phyloP scores from a whole-genome alignment of 2,888 invertebrate genomes.

The Cephus rjabovi region DNA sequence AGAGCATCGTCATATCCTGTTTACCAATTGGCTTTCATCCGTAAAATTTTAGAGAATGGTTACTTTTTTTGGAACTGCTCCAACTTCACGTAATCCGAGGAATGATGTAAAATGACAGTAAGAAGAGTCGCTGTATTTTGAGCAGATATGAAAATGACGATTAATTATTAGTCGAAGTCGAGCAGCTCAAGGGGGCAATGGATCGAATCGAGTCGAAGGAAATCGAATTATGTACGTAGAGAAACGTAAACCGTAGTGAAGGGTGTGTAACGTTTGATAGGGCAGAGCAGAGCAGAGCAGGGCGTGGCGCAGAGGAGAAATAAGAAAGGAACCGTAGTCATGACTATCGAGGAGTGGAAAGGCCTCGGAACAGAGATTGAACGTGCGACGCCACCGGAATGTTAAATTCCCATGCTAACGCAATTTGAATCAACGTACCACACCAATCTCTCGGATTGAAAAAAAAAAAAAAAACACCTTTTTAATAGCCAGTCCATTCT shows the following conservation, averaged over 20 bases:
- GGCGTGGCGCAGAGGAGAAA: slow-evolving; percentile 61
- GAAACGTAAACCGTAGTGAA: slow-evolving; percentile 25
- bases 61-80: no score
- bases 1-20: no score
- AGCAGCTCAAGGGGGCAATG: slow-evolving; percentile 27
- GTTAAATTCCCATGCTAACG: slow-evolving; percentile 57
- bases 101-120: no score
- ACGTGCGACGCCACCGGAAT: slow-evolving; percentile 53
- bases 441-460: not conserved
- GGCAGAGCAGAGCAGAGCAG: slow-evolving; percentile 54
- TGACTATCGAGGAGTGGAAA: slow-evolving; percentile 45
- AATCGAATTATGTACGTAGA: slow-evolving; percentile 22
- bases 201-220: slow-evolving; percentile 33
- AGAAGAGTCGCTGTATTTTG: no score
- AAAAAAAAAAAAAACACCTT: not conserved
- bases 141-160: slow-evolving; percentile 8
- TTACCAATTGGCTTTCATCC: no score
- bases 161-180: slow-evolving; percentile 45
- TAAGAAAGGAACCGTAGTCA: slow-evolving; percentile 58
- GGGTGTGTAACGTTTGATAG: slow-evolving; percentile 21
- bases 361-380: slow-evolving; percentile 26
- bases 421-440: not conserved
- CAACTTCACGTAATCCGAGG: no score
- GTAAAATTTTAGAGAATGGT: no score
- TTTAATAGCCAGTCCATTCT: not conserved